Evolutionary conservation across 2,888 invertebrate genomes (phyloP).

Genomic region (Cheilosia pagana): DNA sequence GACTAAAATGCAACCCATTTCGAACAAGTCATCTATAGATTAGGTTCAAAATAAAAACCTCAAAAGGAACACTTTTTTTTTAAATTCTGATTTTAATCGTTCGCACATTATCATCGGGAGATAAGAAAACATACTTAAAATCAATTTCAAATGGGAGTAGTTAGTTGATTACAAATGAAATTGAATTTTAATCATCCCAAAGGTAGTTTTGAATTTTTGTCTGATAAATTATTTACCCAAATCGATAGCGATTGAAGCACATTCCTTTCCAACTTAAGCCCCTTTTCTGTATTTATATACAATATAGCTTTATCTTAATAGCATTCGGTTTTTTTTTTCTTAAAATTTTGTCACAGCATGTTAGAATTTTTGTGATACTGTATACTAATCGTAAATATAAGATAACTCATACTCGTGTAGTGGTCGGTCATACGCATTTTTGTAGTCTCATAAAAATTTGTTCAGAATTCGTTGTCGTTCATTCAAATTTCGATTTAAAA

Average conservation of each 20-base stretch:
- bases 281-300: too few species aligned
- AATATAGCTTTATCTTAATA: too few species aligned
- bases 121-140: constrained; percentile 19
- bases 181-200: constrained; percentile 31
- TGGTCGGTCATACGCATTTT: too few species aligned
- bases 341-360: neutral
- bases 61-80: too few species aligned
- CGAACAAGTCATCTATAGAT: too few species aligned
- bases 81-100: neutral
- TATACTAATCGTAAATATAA: too few species aligned
- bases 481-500: too few species aligned
- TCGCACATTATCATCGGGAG: constrained; percentile 11
- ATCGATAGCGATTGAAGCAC: neutral
- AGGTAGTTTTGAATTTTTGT: neutral
- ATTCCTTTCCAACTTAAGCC: too few species aligned
- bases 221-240: neutral
- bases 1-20: too few species aligned
- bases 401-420: too few species aligned
- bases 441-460: neutral
- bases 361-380: too few species aligned
- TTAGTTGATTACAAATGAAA: constrained; percentile 2
- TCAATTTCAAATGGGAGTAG: constrained; percentile 8
- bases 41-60: too few species aligned
- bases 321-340: neutral
- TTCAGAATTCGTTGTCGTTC: neutral